Evolutionary conservation across 2,888 invertebrate species (phyloP).

Genomic region (Clanis bilineata): DNA sequence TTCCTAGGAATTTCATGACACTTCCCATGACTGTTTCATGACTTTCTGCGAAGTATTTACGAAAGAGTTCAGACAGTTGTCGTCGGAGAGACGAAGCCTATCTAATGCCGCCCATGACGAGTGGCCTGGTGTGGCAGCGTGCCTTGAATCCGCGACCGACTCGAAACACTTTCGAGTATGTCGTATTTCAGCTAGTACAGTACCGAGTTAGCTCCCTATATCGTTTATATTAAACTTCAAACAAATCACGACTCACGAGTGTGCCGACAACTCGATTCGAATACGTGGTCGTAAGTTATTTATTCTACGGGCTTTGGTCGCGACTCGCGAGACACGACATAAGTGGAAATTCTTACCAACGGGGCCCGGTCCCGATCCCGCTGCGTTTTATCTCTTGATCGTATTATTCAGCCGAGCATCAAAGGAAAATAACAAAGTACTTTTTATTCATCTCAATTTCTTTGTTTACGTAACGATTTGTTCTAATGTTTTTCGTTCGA

Average conservation of each 20-base stretch:
- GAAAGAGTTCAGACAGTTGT: conserved; percentile 31
- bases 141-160: conserved; percentile 30
- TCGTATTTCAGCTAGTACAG: too few species aligned
- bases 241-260: too few species aligned
- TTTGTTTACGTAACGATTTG: conserved; percentile 54
- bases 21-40: not conserved
- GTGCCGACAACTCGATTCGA: too few species aligned
- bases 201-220: too few species aligned
- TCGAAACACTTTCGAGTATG: conserved; percentile 37
- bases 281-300: too few species aligned
- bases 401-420: conserved; percentile 76
- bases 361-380: conserved; percentile 52
- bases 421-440: conserved; percentile 69
- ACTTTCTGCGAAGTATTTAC: conserved; percentile 16
- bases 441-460: conserved; percentile 61
- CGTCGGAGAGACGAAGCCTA: conserved; percentile 29
- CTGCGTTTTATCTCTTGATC: conserved; percentile 77
- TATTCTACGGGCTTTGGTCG: too few species aligned
- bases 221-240: too few species aligned
- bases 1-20: not conserved
- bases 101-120: conserved; percentile 29
- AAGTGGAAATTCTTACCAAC: conserved; percentile 56
- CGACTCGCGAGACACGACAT: conserved; percentile 30
- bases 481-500: conserved; percentile 32
- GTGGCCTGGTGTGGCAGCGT: conserved; percentile 16